phyloP scores from a whole-genome alignment of 1,140 invertebrate species.

The Orius insidiosus region DNA sequence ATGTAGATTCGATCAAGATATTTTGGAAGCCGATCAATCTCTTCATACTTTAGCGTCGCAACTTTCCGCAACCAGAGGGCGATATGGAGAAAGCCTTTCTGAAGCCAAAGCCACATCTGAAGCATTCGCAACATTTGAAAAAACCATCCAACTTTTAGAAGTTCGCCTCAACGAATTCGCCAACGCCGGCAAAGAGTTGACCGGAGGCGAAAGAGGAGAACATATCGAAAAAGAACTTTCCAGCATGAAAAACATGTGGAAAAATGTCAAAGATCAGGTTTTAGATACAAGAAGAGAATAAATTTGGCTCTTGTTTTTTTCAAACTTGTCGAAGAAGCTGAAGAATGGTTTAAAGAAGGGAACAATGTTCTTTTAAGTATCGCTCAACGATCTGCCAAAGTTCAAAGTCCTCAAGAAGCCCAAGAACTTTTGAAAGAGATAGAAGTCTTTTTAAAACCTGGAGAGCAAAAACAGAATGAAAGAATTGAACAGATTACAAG shows the following conservation, averaged over 20 bases:
- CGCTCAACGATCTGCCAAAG: conserved; percentile 44
- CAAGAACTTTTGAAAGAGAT: conserved; percentile 41
- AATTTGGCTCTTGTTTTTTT: conserved; percentile 37
- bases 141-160: conserved; percentile 58
- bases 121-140: conserved; percentile 60
- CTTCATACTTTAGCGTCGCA: conserved; percentile 47
- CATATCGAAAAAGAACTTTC: conserved; percentile 43
- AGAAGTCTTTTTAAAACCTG: conserved; percentile 45
- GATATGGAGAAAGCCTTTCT: conserved; percentile 52
- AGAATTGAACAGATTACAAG: conserved; percentile 46
- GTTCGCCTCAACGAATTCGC: conserved; percentile 55
- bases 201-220: conserved; percentile 31
- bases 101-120: conserved; percentile 48
- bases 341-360: conserved; percentile 56
- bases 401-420: conserved; percentile 40
- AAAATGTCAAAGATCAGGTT: conserved; percentile 48
- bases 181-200: conserved; percentile 45
- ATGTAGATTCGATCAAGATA: conserved; percentile 50
- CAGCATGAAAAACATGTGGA: conserved; percentile 52
- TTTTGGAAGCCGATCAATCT: conserved; percentile 53
- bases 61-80: conserved; percentile 39
- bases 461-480: conserved; percentile 45
- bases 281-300: conserved; percentile 40
- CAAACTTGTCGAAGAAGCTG: conserved; percentile 39
- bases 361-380: conserved; percentile 50